Percentiles rank a stretch among this genome's conserved stretches.
Evolutionary conservation across 2,888 invertebrate species (phyloP).

Genomic region (Protophormia terraenovae): DNA sequence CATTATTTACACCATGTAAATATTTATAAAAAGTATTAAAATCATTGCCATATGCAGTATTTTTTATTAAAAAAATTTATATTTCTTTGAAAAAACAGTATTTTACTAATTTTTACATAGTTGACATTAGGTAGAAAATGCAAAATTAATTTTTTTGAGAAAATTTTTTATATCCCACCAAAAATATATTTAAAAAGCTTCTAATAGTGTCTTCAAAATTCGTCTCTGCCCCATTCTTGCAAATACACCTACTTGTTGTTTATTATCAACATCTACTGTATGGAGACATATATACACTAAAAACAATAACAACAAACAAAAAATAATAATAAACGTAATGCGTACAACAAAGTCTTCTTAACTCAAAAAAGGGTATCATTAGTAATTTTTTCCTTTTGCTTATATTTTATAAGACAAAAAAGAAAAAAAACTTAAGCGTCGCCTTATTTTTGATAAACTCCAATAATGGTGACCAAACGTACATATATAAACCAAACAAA

Average conservation of each 20-base stretch:
- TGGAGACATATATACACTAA: conserved; percentile 38
- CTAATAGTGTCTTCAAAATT: not conserved
- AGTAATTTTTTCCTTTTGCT: conserved; percentile 45
- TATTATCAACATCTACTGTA: conserved; percentile 19
- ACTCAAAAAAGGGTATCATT: conserved; percentile 65
- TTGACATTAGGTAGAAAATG: no score
- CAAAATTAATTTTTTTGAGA: no score
- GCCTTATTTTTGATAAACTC: conserved; percentile 62
- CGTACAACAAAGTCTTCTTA: conserved; percentile 48
- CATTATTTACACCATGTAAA: no score
- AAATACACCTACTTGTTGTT: conserved; percentile 16
- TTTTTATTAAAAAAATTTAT: no score
- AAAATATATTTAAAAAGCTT: not conserved
- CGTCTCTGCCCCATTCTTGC: not conserved
- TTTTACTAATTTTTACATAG: no score
- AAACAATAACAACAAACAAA: not conserved
- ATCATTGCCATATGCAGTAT: no score
- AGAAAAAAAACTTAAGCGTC: conserved; percentile 52
- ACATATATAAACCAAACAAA: conserved; percentile 42
- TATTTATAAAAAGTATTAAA: no score
- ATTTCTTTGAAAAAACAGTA: no score
- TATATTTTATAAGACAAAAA: not conserved
- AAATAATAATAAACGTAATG: not conserved
- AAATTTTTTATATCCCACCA: no score
- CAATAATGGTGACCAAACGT: conserved; percentile 58